Conservation (phyloP, 1,140 invertebrate species). For the Sinella curviseta region DNA sequence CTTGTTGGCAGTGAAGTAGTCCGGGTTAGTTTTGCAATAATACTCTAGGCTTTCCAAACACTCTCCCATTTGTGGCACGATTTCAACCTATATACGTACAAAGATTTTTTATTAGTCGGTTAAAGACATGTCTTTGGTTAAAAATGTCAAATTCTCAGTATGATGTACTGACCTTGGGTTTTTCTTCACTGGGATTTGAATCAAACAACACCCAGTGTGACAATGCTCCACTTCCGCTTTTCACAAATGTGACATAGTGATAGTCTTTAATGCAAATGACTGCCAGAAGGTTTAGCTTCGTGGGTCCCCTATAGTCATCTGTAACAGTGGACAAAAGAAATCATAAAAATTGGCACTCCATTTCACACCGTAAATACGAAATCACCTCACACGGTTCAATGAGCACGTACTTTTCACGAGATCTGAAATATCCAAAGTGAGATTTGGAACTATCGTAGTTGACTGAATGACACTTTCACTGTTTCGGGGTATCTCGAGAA, state of each 20-base stretch:
- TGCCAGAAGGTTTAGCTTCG: conserved; percentile 29
- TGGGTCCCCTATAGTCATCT: not conserved
- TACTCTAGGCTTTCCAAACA: conserved; percentile 32
- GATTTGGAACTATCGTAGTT: conserved; percentile 33
- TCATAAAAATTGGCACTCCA: no score
- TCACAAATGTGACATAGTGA: conserved; percentile 32
- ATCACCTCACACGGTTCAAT: not conserved
- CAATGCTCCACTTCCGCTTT: conserved; percentile 31
- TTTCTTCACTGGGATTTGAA: conserved; percentile 33
- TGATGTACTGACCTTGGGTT: no score
- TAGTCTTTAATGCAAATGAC: conserved; percentile 38
- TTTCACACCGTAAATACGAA: not conserved
- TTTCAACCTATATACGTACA: conserved; percentile 32
- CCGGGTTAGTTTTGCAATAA: conserved; percentile 15
- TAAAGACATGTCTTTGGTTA: not conserved
- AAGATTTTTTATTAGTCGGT: not conserved
- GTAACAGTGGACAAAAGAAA: not conserved
- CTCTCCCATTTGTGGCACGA: conserved; percentile 40
- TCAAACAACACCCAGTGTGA: conserved; percentile 38
- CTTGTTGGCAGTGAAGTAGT: conserved; percentile 18
- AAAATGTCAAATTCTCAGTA: not conserved
- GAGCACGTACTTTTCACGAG: conserved; percentile 4
- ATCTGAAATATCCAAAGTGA: conserved; percentile 27
- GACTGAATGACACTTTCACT: conserved; percentile 32
- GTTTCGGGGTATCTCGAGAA: conserved; percentile 33